Evolutionary conservation across 2,113 vertebrate species (phyloP).

Genomic region (Leptocoma aspasia): DNA sequence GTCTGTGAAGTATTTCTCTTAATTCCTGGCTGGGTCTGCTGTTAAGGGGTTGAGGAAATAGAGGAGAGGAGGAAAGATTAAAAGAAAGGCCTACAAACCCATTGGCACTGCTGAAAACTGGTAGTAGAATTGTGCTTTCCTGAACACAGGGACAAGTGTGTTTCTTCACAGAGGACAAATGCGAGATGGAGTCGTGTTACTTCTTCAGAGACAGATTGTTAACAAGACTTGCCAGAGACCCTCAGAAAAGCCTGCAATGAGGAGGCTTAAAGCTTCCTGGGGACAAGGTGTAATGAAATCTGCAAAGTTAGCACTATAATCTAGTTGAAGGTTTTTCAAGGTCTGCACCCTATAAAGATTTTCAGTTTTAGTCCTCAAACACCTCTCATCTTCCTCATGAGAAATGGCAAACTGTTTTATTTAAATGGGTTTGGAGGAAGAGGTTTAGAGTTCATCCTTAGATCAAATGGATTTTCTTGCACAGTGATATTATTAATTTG

Average conservation of each 20-base stretch:
- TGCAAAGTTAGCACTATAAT: not conserved
- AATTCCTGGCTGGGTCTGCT: not conserved
- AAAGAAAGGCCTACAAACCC: not conserved
- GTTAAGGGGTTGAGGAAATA: not conserved
- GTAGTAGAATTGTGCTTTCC: not conserved
- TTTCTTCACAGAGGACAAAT: not conserved
- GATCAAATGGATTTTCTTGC: conserved; percentile 36
- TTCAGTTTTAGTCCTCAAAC: not conserved
- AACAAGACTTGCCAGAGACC: not conserved
- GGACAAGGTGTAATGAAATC: not conserved
- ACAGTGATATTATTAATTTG: conserved; percentile 19
- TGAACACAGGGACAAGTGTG: not conserved
- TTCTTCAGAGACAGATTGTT: not conserved
- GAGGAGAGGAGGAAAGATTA: not conserved
- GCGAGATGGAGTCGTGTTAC: not conserved
- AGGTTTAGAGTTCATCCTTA: not conserved
- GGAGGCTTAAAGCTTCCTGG: not conserved
- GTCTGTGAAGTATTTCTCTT: not conserved
- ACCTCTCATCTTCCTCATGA: not conserved
- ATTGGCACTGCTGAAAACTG: not conserved
- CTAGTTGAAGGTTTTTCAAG: not conserved
- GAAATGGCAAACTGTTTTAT: not conserved
- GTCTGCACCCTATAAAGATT: not conserved
- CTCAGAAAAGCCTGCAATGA: not conserved
- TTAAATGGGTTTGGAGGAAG: conserved; percentile 11